phyloP scores from a whole-genome alignment of 1,140 invertebrate species.

The Drosophila sp. region DNA sequence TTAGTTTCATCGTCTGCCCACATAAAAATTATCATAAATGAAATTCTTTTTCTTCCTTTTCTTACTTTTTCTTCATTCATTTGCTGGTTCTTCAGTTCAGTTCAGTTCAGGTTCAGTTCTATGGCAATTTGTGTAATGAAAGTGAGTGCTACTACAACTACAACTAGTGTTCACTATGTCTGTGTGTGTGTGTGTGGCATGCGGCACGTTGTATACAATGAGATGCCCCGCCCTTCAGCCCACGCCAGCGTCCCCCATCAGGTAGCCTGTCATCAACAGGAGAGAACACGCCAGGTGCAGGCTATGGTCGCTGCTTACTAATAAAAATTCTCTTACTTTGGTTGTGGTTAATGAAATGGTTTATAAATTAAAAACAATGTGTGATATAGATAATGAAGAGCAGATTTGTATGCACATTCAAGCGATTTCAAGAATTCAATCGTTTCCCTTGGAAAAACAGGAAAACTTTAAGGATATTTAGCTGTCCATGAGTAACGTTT shows the following conservation, averaged over 20 bases:
- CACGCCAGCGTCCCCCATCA: neutral
- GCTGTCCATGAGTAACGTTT: too few species aligned
- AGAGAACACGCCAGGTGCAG: neutral
- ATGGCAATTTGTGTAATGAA: slow-evolving; percentile 67
- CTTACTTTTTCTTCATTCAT: slow-evolving; percentile 11
- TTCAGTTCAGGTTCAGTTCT: slow-evolving; percentile 11
- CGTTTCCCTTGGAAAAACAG: too few species aligned
- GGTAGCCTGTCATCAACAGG: neutral
- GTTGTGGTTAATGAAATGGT: slow-evolving; percentile 23
- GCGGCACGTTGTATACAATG: neutral
- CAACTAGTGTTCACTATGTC: slow-evolving; percentile 1
- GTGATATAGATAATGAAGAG: slow-evolving; percentile 1
- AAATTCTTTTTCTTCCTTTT: slow-evolving; percentile 18
- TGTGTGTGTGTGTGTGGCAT: neutral
- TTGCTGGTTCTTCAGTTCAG: slow-evolving; percentile 1
- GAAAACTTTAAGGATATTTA: too few species aligned
- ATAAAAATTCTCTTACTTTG: neutral
- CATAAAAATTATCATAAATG: slow-evolving; percentile 64
- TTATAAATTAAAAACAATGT: slow-evolving; percentile 12
- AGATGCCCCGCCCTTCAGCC: neutral
- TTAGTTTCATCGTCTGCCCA: slow-evolving; percentile 23
- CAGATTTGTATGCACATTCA: neutral
- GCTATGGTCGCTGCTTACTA: slow-evolving; percentile 1
- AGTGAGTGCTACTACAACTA: slow-evolving; percentile 28
- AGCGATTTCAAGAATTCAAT: neutral